Percentiles rank a stretch among this genome's conserved stretches.
These are phyloP conservation scores for Synergus japonicus DNA, from an alignment of 2,888 invertebrate genomes.

Conservation along the genomic window DNA sequence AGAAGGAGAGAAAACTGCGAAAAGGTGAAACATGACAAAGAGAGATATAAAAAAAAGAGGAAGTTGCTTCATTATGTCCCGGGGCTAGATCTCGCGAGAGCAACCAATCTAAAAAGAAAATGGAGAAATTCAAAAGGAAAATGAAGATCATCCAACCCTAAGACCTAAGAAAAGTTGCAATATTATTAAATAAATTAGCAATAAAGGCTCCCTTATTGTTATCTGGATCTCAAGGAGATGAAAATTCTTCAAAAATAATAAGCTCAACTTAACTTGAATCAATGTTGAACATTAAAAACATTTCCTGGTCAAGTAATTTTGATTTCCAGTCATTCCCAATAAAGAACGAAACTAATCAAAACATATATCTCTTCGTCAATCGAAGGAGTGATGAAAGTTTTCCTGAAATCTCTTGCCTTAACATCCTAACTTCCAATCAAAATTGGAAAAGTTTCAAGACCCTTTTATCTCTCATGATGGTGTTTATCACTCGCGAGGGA, in stretches of 20 bases:
- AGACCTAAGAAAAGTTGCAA: not conserved
- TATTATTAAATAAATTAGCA: not conserved
- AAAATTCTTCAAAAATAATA: too few relatives aligned
- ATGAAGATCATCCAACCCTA: not conserved
- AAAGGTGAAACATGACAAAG: not conserved
- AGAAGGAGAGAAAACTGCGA: not conserved
- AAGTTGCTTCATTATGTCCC: constrained; percentile 8
- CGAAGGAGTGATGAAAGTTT: constrained; percentile 29
- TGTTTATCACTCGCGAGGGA: constrained; percentile 33
- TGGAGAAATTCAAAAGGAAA: not conserved
- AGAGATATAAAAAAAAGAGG: not conserved
- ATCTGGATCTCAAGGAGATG: too few relatives aligned
- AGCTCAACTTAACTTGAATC: too few relatives aligned
- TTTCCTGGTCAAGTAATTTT: not conserved
- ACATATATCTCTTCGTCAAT: constrained; percentile 21
- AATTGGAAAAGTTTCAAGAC: constrained; percentile 40
- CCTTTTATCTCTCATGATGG: constrained; percentile 40
- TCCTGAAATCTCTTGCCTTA: constrained; percentile 11
- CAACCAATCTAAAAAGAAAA: not conserved
- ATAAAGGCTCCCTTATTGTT: too few relatives aligned
- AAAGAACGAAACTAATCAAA: constrained; percentile 19
- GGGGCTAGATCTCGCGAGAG: not conserved
- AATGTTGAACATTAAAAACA: not conserved
- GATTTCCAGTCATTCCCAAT: not conserved
- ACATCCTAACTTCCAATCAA: constrained; percentile 37